Evolutionary conservation across 2,797 vertebrate genomes (phyloP).

Genomic region (Odontamblyopus lacepedii): DNA sequence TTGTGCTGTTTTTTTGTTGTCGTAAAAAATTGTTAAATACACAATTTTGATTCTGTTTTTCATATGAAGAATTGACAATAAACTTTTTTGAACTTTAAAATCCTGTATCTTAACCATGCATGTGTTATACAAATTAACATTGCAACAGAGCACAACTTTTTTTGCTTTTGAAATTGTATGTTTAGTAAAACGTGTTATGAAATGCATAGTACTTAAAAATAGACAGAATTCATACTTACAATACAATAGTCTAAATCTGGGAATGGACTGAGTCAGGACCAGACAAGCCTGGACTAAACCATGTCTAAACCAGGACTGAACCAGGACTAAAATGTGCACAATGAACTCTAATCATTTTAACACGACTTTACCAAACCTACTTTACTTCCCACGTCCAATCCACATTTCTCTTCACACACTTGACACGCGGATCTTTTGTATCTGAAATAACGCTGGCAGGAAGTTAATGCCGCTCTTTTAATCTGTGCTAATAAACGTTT

Average conservation of each 20-base stretch:
- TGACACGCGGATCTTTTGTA: neutral
- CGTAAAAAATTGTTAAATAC: too few species aligned
- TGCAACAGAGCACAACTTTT: neutral
- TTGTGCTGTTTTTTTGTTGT: too few species aligned
- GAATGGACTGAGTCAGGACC: too few species aligned
- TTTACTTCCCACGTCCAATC: neutral
- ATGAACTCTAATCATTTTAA: neutral
- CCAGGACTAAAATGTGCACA: neutral
- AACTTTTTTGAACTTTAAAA: too few species aligned
- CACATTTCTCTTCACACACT: neutral
- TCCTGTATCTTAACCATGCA: too few species aligned
- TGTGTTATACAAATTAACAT: too few species aligned
- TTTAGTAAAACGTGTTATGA: neutral
- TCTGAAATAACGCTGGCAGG: neutral
- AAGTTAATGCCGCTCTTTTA: neutral
- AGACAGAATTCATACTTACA: too few species aligned
- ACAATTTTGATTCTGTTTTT: too few species aligned
- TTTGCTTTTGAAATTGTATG: neutral
- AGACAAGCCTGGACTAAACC: neutral
- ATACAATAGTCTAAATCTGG: too few species aligned
- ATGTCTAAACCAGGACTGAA: neutral
- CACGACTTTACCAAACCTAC: neutral
- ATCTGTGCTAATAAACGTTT: constrained; percentile 11
- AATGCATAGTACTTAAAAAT: too few species aligned
- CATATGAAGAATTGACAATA: too few species aligned